Evolutionary conservation across 2,113 vertebrate genomes (phyloP), one percentile per base, ranked within the genome.

Genomic region (Nematolebias whitei): DNA sequence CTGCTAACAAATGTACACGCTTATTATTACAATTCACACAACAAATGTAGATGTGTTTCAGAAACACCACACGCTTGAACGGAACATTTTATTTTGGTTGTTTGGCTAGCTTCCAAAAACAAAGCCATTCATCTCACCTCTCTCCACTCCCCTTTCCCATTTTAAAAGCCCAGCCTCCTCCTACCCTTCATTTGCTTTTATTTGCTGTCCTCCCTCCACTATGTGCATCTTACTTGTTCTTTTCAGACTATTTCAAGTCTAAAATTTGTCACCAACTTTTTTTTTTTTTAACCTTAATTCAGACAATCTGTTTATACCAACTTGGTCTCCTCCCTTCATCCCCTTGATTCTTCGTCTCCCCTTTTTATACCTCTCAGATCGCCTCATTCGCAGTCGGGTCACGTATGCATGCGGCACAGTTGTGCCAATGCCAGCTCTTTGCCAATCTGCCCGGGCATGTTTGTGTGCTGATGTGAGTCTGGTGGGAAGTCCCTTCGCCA

Each of bases 391-490:
- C 76, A 93, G 91, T 91, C 86, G 54, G 82, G 85, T 89, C 92
- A 93, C 89, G 89, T 78, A 67, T 79, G 83, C 87, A 90, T 93
- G 92, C 92, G 87, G 90, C 90, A 91, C 78, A 87, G 87, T 87
- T 84, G 89, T 91, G 87, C 91, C 90, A 90, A 79, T 87, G 88
- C 90, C 89, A 89, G 90, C 69, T 74, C 87, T 90, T 79, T 92
- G 92, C 92, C 92, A 91, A 86, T 76, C 71, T 80, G 82, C 76
- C 71, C 66, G 86, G 79, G 77, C 76, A 77, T 83, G 79, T 87
- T 85, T 87, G 68, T 73, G 75, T 85, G 78, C 83, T 83, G 80
- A 43, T 68, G 74, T 22, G 73, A 75, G 75, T 77, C 52, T 81
- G 85, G 78, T 82, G 83, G 71, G 63, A 83, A 80, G 75, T 55